Evolutionary conservation across 2,113 vertebrate genomes (phyloP).

Genomic region (Dasyurus viverrinus): DNA sequence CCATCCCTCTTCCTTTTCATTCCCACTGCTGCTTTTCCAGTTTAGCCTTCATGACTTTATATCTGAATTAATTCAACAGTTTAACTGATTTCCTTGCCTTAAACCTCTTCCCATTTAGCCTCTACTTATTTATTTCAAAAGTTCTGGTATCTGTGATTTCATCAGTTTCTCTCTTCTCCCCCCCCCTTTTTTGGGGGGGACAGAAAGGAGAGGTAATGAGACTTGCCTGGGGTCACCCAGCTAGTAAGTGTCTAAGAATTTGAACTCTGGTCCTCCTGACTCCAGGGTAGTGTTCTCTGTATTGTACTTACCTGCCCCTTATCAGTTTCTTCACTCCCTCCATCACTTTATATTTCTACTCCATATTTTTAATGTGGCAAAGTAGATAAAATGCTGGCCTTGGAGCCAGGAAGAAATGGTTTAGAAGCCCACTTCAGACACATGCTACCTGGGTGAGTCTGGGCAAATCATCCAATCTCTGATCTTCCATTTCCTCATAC

Average conservation of each 20-base stretch:
- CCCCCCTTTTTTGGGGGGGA: too few species aligned
- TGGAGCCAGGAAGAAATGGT: background rate
- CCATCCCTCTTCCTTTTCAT: background rate
- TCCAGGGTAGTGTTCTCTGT: too few species aligned
- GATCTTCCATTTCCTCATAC: background rate
- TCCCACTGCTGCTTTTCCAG: background rate
- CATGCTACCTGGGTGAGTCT: background rate
- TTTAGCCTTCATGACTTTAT: background rate
- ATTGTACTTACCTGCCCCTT: background rate
- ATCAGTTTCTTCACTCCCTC: background rate
- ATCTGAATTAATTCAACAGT: background rate
- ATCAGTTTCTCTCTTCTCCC: background rate
- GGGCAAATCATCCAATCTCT: background rate
- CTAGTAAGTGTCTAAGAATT: too few species aligned
- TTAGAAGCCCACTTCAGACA: background rate
- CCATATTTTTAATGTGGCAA: background rate
- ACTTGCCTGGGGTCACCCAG: too few species aligned
- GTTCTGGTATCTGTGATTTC: background rate
- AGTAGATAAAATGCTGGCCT: background rate
- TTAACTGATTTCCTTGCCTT: background rate
- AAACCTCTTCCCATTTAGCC: background rate
- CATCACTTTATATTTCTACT: background rate
- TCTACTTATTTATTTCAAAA: background rate
- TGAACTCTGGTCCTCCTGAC: too few species aligned
- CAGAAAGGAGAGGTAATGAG: too few species aligned